Conservation (phyloP, 2,797 vertebrate species). For the Cephalopachus bancanus region DNA sequence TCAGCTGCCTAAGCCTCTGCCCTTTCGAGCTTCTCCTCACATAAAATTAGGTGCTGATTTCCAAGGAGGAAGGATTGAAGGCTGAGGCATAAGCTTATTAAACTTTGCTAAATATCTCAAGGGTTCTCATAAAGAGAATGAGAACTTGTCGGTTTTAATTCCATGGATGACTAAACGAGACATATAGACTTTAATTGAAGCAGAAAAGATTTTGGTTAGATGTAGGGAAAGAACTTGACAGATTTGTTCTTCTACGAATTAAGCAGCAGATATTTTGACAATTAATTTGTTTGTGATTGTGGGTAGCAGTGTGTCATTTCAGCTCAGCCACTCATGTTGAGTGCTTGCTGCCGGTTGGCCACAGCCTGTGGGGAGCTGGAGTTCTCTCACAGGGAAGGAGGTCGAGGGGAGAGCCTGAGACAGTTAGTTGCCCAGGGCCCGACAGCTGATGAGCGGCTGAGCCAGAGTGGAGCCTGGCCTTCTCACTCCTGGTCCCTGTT, state of each 20-base stretch:
- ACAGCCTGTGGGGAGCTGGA: neutral
- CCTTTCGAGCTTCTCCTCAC: constrained; percentile 28
- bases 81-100: constrained; percentile 66
- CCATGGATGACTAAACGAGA: constrained; percentile 73
- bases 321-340: neutral
- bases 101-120: constrained; percentile 58
- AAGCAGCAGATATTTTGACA: constrained; percentile 76
- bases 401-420: neutral
- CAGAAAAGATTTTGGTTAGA: constrained; percentile 68
- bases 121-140: constrained; percentile 63
- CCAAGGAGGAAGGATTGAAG: constrained; percentile 67
- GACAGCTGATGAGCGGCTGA: neutral
- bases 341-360: neutral
- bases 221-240: constrained; percentile 65
- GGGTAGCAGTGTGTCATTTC: constrained; percentile 61
- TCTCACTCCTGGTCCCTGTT: neutral
- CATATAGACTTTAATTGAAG: constrained; percentile 70
- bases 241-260: constrained; percentile 76
- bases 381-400: neutral
- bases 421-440: neutral
- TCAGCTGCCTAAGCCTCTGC: neutral
- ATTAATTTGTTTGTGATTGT: constrained; percentile 67
- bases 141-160: constrained; percentile 79
- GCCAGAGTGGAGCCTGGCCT: neutral
- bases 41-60: constrained; percentile 60